These are phyloP conservation scores for Neopelma chrysocephalum DNA, from an alignment of 2,797 vertebrate species.

Conservation along the genomic window DNA sequence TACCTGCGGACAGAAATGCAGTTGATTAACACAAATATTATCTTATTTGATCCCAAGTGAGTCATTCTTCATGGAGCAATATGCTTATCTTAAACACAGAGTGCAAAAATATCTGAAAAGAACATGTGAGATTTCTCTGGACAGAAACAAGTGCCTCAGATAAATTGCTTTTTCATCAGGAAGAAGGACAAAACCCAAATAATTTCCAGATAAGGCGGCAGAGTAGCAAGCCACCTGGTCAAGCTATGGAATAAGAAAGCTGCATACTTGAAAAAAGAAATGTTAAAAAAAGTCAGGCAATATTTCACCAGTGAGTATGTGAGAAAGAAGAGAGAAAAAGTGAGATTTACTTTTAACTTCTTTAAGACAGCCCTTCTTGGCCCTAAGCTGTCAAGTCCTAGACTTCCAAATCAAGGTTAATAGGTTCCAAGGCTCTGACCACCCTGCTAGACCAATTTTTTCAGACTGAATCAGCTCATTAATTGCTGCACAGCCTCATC, in stretches of 20 bases:
- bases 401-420: conserved; percentile 15
- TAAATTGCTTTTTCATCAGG: background rate
- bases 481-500: background rate
- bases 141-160: background rate
- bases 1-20: conserved; percentile 3
- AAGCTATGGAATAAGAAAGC: background rate
- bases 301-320: background rate
- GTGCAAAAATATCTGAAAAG: background rate
- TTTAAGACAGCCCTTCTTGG: background rate
- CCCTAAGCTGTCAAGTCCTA: background rate
- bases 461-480: background rate
- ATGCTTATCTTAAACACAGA: background rate
- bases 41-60: background rate
- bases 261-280: background rate
- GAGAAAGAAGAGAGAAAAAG: background rate
- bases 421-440: background rate
- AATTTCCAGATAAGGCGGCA: background rate
- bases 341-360: background rate
- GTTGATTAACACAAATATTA: conserved; percentile 17
- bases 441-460: background rate
- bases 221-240: background rate
- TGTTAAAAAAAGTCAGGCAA: background rate
- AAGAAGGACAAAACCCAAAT: background rate
- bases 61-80: background rate
- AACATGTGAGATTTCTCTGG: background rate